phyloP scores from a whole-genome alignment of 2,113 vertebrate species.

The Columbina picui region DNA sequence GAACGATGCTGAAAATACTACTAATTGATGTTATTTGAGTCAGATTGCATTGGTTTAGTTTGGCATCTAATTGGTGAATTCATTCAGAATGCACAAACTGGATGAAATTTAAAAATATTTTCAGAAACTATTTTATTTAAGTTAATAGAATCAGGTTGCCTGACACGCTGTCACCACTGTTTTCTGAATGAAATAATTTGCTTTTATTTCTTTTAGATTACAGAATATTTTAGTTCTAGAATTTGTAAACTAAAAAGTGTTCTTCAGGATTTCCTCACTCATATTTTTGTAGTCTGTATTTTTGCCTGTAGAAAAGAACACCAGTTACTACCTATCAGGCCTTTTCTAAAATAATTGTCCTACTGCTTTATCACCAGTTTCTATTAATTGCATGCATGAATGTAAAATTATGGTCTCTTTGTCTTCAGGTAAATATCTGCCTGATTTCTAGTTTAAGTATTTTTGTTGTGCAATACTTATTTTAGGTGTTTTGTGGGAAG shows the following conservation, averaged over 20 bases:
- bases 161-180: neutral
- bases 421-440: neutral
- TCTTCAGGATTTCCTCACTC: neutral
- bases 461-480: neutral
- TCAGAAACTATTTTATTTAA: neutral
- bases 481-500: neutral
- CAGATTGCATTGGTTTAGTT: neutral
- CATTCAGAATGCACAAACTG: neutral
- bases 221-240: neutral
- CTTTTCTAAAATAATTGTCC: neutral
- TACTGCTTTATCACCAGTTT: neutral
- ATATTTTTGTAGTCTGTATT: neutral
- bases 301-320: neutral
- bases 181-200: neutral
- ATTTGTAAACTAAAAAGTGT: neutral
- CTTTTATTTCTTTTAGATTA: neutral
- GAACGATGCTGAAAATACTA: neutral
- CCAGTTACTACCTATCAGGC: too few relatives aligned
- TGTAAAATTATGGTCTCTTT: neutral
- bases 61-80: neutral
- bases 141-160: neutral
- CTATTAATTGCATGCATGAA: neutral
- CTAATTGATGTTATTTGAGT: neutral
- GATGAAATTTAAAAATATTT: neutral
- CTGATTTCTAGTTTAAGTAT: neutral